Base-by-base conservation (phyloP, 2,797 vertebrate species). In the Clarias platycephalus region DNA sequence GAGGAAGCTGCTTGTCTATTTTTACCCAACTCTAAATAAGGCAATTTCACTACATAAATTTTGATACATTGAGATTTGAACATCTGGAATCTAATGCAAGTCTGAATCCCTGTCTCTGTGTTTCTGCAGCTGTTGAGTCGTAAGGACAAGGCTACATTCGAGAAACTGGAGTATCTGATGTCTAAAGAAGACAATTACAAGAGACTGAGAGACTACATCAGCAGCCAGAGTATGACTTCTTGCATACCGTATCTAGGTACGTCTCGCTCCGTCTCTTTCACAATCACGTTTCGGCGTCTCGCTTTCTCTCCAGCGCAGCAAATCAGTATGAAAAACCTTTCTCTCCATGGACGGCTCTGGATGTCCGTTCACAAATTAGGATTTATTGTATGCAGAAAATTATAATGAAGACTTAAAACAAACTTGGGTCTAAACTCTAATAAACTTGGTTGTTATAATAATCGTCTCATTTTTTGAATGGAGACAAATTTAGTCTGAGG, bases 101-200 rank as follows among this genome's bases (percentile, higher is more conserved):
- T 28, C 49, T 75, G 4, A 75, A 31, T 31, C 13, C 8, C 5
- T 28, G 5, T 64, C 34, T 63, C n/a, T 6, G 9, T 40, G 49
- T 76, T n/a, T 81, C 18, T 88, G 78, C 83, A 99, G 98, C 93
- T 99, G 88, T 67, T 99, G 91, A 99, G 97, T 93, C 96, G 98
- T 80, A 99, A 99, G 92, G 98, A 99, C 93, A 99, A 97, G 95
- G 95, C 98, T 22, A 96, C 96, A 0, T 99, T 99, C 93, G 98
- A 99, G 89, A 97, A 97, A 60, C 88, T 99, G 84, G 97, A 99
- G 90, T 99, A 98, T 91, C 96, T 99, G 90, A 98, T 99, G 97
- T 97, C 97, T 91, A 99, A 99, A 95, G 98, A 99, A 94, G 98
- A 99, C 93, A 99, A 99, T 94, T 99, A 99, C 90, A 99, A 98